A percentile compares a stretch with the other conserved stretches of the same genome.
Conservation (phyloP, 2,797 vertebrate species). For the Diplodus sargus region DNA sequence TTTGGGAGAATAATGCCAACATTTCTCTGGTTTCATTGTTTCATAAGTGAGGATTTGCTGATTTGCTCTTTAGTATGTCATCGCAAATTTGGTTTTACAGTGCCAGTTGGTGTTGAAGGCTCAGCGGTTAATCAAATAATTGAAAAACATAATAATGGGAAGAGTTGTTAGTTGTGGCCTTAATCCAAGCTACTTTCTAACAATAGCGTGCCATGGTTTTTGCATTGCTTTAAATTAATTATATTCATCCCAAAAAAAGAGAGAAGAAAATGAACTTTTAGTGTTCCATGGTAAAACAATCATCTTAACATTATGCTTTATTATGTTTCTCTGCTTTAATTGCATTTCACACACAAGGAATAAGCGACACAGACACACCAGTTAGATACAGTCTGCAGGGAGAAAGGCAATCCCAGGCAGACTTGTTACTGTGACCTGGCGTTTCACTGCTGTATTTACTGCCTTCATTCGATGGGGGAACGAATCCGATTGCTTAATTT, state of each 20-base stretch:
- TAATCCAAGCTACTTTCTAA: background rate
- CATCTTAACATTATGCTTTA: no score
- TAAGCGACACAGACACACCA: background rate
- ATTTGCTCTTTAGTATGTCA: background rate
- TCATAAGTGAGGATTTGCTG: background rate
- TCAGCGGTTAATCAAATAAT: background rate
- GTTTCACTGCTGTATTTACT: conserved; percentile 14
- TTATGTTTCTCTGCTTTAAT: background rate
- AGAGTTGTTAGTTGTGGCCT: background rate
- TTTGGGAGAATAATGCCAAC: background rate
- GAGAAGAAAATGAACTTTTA: background rate
- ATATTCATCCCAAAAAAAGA: background rate
- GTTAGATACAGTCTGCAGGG: background rate
- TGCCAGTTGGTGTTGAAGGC: background rate
- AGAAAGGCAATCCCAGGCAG: background rate
- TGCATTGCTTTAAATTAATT: background rate
- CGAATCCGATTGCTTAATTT: conserved; percentile 16
- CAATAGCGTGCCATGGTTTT: background rate
- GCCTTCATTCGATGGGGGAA: conserved; percentile 11
- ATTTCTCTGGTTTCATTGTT: no score
- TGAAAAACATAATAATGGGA: background rate
- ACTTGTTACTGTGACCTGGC: background rate
- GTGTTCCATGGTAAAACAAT: background rate
- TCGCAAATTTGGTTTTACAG: background rate
- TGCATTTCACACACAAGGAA: background rate